Base-by-base conservation (phyloP, 1,140 invertebrate genomes). In the Temnothorax curvispinosus region DNA sequence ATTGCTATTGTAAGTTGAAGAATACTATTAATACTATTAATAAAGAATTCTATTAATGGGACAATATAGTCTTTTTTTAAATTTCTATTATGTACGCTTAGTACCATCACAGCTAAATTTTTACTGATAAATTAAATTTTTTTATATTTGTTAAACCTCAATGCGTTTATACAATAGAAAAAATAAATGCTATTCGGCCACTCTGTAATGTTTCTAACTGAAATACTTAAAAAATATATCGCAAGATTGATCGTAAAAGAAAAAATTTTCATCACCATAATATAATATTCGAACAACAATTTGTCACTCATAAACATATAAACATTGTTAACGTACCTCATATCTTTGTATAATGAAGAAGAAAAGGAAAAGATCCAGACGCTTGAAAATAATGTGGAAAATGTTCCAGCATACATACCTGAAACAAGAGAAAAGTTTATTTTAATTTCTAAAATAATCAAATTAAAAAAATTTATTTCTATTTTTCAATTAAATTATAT, bases 301-400 rank as follows among this genome's bases (percentile, higher is more conserved):
- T 65, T 32, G 18, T 50, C 13, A 18, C 18, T 47, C 9, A 32
- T 62, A 62, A 62, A 62, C 9, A 77, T 32, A 35, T n/a, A 32
- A 67, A 80, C 1, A 80, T 65, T 65, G 35, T 65, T 41, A 54
- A 41, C 44, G 1, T 69, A 80, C 77, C 62, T 80, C 7, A 67
- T 9, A 77, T 47, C 21, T 64, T 32, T 18, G 15, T 35, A 11
- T 62, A 35, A 77, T 2, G 11, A 32, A 27, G 56, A 21, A n/a
- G 15, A 7, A 15, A 67, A 11, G 8, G 9, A 44, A 35, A 50
- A 54, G 32, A 18, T 8, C 38, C 50, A 35, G 7, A 50, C 21
- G 8, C 27, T 27, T 80, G 7, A 13, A 32, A 67, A 67, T 35
- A 13, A 54, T 11, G 47, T 50, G n/a, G 64, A 44, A 7, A 67